Percentiles rank a stretch among this genome's conserved stretches.
These are phyloP conservation scores for Hermaeophaga mercurialis DNA, from an alignment of 2,888 invertebrate genomes.

Conservation along the genomic window DNA sequence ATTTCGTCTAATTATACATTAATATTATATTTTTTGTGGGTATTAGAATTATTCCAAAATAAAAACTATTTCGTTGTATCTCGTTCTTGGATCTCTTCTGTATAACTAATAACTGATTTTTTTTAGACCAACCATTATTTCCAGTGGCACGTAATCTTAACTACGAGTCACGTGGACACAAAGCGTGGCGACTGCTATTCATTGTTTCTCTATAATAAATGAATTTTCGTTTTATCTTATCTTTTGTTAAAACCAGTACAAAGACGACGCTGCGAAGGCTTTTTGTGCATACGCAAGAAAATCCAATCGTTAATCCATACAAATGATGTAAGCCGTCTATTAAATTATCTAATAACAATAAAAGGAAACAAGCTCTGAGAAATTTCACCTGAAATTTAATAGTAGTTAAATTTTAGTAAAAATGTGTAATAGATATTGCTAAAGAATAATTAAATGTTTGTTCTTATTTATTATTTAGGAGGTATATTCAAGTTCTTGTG, in stretches of 20 bases:
- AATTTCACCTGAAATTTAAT: too few species aligned
- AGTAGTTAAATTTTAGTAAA: too few species aligned
- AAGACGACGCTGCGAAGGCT: slow-evolving; percentile 8
- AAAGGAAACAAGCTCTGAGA: too few species aligned
- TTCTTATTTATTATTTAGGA: too few species aligned
- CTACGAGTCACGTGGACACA: slow-evolving; percentile 17
- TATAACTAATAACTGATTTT: background rate
- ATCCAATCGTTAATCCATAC: slow-evolving; percentile 13
- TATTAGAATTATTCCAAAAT: too few species aligned
- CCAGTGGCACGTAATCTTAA: slow-evolving; percentile 15
- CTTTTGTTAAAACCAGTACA: slow-evolving; percentile 18
- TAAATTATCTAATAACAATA: slow-evolving; percentile 1
- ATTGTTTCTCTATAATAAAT: slow-evolving; percentile 25
- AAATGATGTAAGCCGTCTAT: slow-evolving; percentile 9
- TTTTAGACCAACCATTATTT: slow-evolving; percentile 16
- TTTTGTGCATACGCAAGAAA: slow-evolving; percentile 22
- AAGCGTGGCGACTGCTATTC: slow-evolving; percentile 13
- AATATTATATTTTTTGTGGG: too few species aligned
- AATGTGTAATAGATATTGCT: too few species aligned
- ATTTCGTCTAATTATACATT: too few species aligned
- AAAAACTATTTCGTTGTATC: too few species aligned
- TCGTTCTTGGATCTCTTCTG: too few species aligned
- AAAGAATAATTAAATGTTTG: too few species aligned
- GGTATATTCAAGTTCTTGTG: too few species aligned
- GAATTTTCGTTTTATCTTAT: slow-evolving; percentile 26